These are phyloP conservation scores for Saiga tatarica DNA, from an alignment of 2,113 vertebrate species.

Conservation along the genomic window DNA sequence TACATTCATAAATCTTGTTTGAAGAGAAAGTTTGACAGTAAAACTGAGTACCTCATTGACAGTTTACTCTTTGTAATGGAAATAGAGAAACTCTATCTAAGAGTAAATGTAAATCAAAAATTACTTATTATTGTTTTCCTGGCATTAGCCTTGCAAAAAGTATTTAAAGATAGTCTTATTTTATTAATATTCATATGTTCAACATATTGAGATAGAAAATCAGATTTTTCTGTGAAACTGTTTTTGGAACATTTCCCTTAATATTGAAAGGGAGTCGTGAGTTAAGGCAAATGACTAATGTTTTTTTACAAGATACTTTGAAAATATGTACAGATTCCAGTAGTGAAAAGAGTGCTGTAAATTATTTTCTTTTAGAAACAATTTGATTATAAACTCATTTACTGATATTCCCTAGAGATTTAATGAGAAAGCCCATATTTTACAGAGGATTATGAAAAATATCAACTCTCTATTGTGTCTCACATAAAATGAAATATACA, in stretches of 20 bases:
- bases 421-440: not conserved
- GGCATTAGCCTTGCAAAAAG: not conserved
- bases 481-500: not conserved
- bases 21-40: not conserved
- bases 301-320: not conserved
- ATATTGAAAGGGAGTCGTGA: not conserved
- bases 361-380: slow-evolving; percentile 18
- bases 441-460: not conserved
- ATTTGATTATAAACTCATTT: not conserved
- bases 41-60: not conserved
- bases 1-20: not conserved
- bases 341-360: not conserved
- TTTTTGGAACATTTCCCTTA: not conserved
- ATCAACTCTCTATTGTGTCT: not conserved
- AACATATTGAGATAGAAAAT: not conserved
- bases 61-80: not conserved
- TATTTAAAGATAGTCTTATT: not conserved
- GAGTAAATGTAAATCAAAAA: not conserved
- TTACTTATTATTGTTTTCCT: not conserved
- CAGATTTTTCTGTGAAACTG: not conserved
- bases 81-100: not conserved
- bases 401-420: not conserved
- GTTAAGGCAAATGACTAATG: not conserved
- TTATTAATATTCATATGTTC: not conserved
- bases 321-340: not conserved